Evolutionary conservation across 2,888 invertebrate genomes (phyloP).

Genomic region (Morpho helenor): DNA sequence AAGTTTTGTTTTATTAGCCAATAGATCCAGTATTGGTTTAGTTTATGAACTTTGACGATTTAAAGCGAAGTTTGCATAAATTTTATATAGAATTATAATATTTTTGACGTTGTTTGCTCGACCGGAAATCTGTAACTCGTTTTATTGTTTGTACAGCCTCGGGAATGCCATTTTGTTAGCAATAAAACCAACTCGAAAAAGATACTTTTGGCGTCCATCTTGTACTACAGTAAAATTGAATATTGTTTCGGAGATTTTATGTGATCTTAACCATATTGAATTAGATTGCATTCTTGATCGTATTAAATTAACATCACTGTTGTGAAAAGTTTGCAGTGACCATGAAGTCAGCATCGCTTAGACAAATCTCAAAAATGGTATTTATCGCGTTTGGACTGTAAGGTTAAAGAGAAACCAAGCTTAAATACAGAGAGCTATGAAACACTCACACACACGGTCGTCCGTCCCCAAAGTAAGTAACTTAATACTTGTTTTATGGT

Average conservation of each 20-base stretch:
- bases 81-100: slow-evolving; percentile 15
- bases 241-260: slow-evolving; percentile 16
- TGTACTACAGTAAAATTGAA: slow-evolving; percentile 19
- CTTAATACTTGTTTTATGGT: too few relatives aligned
- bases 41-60: slow-evolving; percentile 26
- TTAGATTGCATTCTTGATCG: neutral
- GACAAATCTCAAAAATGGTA: too few relatives aligned
- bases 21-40: slow-evolving; percentile 18
- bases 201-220: slow-evolving; percentile 20
- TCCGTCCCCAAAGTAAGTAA: too few relatives aligned
- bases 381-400: too few relatives aligned
- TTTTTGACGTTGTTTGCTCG: slow-evolving; percentile 18
- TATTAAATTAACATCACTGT: too few relatives aligned
- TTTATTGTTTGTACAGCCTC: slow-evolving; percentile 18
- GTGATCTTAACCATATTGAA: neutral
- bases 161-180: slow-evolving; percentile 19
- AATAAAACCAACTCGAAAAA: slow-evolving; percentile 21
- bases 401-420: too few relatives aligned
- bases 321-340: too few relatives aligned
- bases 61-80: slow-evolving; percentile 20
- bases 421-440: too few relatives aligned
- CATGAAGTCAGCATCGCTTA: too few relatives aligned
- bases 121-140: slow-evolving; percentile 7
- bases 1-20: slow-evolving; percentile 22
- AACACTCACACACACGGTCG: too few relatives aligned